Conservation (phyloP, 2,113 vertebrate species). For the Cyanistes caeruleus region DNA sequence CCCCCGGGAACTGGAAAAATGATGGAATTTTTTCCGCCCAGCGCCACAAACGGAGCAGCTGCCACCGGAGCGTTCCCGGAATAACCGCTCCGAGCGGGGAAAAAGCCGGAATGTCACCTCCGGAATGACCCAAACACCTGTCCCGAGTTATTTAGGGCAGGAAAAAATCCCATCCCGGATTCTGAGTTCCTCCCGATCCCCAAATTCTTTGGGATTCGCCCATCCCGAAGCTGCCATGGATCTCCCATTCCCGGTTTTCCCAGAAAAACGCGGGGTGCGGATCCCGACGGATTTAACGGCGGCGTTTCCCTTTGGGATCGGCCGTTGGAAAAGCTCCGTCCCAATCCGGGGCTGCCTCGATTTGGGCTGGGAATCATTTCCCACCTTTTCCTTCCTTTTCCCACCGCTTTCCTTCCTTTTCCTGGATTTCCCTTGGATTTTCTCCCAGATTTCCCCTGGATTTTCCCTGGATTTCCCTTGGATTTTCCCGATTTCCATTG, state of each 20-base stretch:
- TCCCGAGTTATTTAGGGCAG: not conserved
- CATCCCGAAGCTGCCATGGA: not conserved
- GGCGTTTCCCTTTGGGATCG: not conserved
- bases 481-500: no score
- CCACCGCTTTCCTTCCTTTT: not conserved
- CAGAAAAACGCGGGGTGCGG: not conserved
- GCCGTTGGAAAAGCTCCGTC: not conserved
- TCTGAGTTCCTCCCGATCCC: not conserved
- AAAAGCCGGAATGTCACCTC: not conserved
- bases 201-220: not conserved
- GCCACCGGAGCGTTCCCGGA: not conserved
- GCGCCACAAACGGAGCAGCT: not conserved
- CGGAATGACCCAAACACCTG: constrained; percentile 7
- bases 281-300: not conserved
- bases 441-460: no score
- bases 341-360: not conserved
- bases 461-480: no score
- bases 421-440: not conserved
- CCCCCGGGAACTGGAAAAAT: not conserved
- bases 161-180: not conserved
- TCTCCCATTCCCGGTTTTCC: not conserved
- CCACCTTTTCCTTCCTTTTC: not conserved
- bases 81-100: not conserved
- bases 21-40: fast-evolving
- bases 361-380: not conserved